These are phyloP conservation scores for Rattus norvegicus DNA, from an alignment of 2,113 vertebrate species.

Conservation along the genomic window DNA sequence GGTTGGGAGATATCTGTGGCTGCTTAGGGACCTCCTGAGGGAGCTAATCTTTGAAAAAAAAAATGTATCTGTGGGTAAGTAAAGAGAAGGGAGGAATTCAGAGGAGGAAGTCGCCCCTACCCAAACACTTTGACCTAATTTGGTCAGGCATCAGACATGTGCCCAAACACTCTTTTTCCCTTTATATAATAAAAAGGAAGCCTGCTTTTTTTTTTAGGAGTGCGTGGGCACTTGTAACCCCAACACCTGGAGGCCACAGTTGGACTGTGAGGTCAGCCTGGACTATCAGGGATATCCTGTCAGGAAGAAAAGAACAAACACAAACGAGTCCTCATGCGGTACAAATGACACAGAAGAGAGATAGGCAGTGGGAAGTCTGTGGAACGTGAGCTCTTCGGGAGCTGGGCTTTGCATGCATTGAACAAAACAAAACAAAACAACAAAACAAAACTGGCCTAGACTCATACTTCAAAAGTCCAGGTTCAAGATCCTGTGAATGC, in stretches of 20 bases:
- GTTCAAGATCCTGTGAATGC: background rate
- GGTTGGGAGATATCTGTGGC: background rate
- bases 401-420: background rate
- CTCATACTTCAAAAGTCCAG: background rate
- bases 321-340: background rate
- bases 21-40: background rate
- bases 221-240: background rate
- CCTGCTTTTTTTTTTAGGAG: background rate
- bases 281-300: background rate
- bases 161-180: background rate
- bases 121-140: background rate
- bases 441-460: background rate
- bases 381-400: background rate
- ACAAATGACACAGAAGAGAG: background rate
- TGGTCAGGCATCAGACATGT: background rate
- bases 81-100: background rate
- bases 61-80: background rate
- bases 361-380: background rate
- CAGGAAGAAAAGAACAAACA: background rate
- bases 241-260: background rate
- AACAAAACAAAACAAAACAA: too few species aligned
- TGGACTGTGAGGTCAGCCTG: background rate
- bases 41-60: background rate
- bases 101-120: background rate
- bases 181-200: constrained; percentile 21